Base-by-base conservation (phyloP, 2,797 vertebrate genomes). In the Megalops cyprinoides region DNA sequence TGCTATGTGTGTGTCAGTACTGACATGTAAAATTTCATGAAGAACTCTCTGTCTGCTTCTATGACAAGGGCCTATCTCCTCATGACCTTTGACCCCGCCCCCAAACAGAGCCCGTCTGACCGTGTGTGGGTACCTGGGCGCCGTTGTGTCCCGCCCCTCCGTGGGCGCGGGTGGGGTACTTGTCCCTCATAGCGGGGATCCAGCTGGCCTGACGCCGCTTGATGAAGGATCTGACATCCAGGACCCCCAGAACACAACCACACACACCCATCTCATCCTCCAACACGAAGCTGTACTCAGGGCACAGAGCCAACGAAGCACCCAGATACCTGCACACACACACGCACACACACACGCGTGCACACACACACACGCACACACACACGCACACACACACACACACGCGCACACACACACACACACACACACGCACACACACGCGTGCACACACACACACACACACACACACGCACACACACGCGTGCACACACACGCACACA, bases 281-380 rank as follows among this genome's bases (percentile, higher is more conserved):
- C 90, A 96, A 91, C 80, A 96, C 91, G 39, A 96, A 95, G 71
- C 90, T 93, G 89, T 96, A 96, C 89, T 96, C 95, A 0, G 95
- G 95, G 86, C 94, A 94, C 78, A 96, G 84, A 0, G 94, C 94
- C 91, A 96, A 88, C 87, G 93, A 95, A 2, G 94, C 92, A 42
- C 96, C 96, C 14, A 96, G 90, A 86, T 92, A 94, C 87, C 96
- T 96, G 82, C 42, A 79, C 1, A 0, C 23, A 83, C 46, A 82
- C 34, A 79, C 77, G 76, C 62, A 84, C 65, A 82, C 48, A 85
- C 71, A 82, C 0, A 69, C 10, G 82, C 25, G 62, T 23, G 39
- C 75, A 9, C 79, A 73, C 44, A 31, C 42, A 44, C 71, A 65
- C 71, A 18, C 55, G 60, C 31, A 56, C n/a, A n/a, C n/a, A n/a